Conservation (phyloP, 1,140 invertebrate genomes). For the Dolichoris vasculosae region DNA sequence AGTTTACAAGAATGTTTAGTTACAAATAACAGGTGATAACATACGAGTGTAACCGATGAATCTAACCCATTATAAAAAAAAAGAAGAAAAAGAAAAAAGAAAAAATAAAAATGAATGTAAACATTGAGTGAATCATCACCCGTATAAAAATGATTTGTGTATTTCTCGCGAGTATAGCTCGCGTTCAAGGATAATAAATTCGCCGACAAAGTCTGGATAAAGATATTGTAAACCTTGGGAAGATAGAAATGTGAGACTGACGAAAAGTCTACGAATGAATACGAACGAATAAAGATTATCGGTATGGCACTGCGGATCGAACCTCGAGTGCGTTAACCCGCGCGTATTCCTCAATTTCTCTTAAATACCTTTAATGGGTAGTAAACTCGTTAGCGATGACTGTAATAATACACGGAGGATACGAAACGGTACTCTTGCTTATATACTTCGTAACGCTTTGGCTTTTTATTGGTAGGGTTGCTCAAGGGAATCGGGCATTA, state of each 20-base stretch:
- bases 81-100: too few relatives aligned
- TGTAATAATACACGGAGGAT: slow-evolving; percentile 19
- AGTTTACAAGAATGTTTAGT: background rate
- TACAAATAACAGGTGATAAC: background rate
- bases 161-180: background rate
- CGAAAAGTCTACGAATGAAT: background rate
- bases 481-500: slow-evolving; percentile 35
- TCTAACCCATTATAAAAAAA: background rate
- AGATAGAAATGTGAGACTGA: background rate
- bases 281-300: background rate
- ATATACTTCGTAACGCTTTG: background rate
- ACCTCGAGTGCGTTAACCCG: background rate
- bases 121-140: background rate
- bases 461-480: background rate
- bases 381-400: background rate
- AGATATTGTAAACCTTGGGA: background rate
- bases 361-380: slow-evolving; percentile 15
- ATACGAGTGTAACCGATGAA: too few relatives aligned
- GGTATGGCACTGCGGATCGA: background rate
- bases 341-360: background rate
- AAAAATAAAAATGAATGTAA: too few relatives aligned
- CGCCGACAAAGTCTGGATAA: background rate
- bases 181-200: background rate
- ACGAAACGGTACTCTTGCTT: slow-evolving; percentile 35
- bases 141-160: background rate